Evolutionary conservation across 2,888 invertebrate genomes (phyloP).

Genomic region (Sarcophaga caerulescens): DNA sequence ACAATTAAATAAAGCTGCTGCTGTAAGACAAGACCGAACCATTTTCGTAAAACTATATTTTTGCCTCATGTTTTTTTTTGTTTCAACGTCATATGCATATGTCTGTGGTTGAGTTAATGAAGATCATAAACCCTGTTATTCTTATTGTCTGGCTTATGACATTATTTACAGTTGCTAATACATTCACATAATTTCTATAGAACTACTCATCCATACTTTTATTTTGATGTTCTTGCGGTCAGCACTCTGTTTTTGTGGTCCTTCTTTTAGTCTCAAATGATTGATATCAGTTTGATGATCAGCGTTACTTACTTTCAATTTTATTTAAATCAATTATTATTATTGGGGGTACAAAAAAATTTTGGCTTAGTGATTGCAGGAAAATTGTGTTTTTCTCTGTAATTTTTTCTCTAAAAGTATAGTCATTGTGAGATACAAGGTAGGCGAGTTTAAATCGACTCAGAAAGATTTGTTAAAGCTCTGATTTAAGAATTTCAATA

Average conservation of each 20-base stretch:
- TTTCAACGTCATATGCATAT: not conserved
- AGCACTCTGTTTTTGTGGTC: not conserved
- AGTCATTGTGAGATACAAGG: too few relatives aligned
- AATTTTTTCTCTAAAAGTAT: too few relatives aligned
- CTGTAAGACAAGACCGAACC: slow-evolving; percentile 33
- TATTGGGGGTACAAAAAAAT: slow-evolving; percentile 8
- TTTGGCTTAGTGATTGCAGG: not conserved
- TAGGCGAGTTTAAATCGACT: too few relatives aligned
- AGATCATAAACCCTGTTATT: not conserved
- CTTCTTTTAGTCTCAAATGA: not conserved
- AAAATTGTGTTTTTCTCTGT: too few relatives aligned
- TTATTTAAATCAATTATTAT: not conserved
- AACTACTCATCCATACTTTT: slow-evolving; percentile 21
- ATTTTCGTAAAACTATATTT: slow-evolving; percentile 29
- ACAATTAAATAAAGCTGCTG: slow-evolving; percentile 40
- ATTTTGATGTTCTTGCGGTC: not conserved
- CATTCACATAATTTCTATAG: not conserved
- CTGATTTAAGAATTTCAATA: too few relatives aligned
- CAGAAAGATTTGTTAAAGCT: too few relatives aligned
- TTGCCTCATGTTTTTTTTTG: slow-evolving; percentile 9
- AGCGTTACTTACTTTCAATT: not conserved
- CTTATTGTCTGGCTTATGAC: not conserved
- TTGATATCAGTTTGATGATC: not conserved
- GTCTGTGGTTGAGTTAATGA: too few relatives aligned
- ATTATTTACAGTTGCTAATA: slow-evolving; percentile 18